Percentiles rank a stretch among this genome's conserved stretches.
Evolutionary conservation across 2,888 invertebrate species (phyloP).

Genomic region (Abrostola tripartita): DNA sequence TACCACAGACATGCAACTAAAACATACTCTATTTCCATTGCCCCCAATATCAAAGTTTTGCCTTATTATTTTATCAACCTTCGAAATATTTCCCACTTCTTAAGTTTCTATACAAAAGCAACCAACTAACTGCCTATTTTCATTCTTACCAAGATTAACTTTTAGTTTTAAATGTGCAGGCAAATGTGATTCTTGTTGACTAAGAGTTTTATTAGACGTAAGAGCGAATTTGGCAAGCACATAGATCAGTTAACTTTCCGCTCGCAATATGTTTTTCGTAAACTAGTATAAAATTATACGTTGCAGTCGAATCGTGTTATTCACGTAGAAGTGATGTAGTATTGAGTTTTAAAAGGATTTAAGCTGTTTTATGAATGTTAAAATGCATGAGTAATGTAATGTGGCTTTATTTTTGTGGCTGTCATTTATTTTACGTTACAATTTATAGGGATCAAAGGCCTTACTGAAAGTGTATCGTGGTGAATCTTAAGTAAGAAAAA

Average conservation of each 20-base stretch:
- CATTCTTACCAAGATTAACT: slow-evolving; percentile 24
- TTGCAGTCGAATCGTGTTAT: slow-evolving; percentile 51
- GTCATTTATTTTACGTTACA: slow-evolving; percentile 32
- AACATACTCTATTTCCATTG: slow-evolving; percentile 21
- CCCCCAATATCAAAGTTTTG: slow-evolving; percentile 23
- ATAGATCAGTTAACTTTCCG: slow-evolving; percentile 59
- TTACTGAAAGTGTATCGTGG: slow-evolving; percentile 12
- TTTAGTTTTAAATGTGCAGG: slow-evolving; percentile 16
- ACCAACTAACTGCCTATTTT: slow-evolving; percentile 28
- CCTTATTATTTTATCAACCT: slow-evolving; percentile 36
- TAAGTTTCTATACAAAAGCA: slow-evolving; percentile 23
- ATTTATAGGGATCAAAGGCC: slow-evolving; percentile 37
- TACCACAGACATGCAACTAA: slow-evolving; percentile 41
- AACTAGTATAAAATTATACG: slow-evolving; percentile 61
- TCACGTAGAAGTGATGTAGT: slow-evolving; percentile 33
- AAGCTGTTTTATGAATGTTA: slow-evolving; percentile 6
- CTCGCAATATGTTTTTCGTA: slow-evolving; percentile 62
- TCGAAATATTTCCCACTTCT: slow-evolving; percentile 18
- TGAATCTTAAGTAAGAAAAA: no score
- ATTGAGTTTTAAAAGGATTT: slow-evolving; percentile 27
- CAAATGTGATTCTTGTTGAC: slow-evolving; percentile 34
- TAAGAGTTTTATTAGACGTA: slow-evolving; percentile 40
- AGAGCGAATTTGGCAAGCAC: slow-evolving; percentile 61
- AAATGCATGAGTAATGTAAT: not conserved
- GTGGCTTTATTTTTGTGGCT: slow-evolving; percentile 25